Percentiles rank a stretch among this genome's conserved stretches.
phyloP scores from a whole-genome alignment of 2,888 invertebrate species.

The Sturmia bella region DNA sequence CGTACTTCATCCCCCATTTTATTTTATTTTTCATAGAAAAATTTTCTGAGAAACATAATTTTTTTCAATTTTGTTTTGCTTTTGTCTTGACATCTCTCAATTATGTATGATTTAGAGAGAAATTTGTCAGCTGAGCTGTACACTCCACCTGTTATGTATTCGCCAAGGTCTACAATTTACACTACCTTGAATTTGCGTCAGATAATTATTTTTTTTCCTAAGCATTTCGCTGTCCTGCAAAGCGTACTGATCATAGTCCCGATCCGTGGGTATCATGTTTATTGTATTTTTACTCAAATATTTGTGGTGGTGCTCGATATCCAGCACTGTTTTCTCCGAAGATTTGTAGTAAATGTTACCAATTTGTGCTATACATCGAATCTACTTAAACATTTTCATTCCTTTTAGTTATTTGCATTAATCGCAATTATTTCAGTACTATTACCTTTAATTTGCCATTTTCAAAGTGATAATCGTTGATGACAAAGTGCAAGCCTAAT shows the following conservation, averaged over 20 bases:
- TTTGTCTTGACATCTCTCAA: too few species aligned
- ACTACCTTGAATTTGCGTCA: slow-evolving; percentile 81
- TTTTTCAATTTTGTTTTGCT: too few species aligned
- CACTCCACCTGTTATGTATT: too few species aligned
- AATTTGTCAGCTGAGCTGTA: too few species aligned
- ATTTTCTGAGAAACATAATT: too few species aligned
- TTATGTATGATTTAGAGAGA: too few species aligned
- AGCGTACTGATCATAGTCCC: slow-evolving; percentile 79
- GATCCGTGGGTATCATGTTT: slow-evolving; percentile 76
- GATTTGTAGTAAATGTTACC: slow-evolving; percentile 87
- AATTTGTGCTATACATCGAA: slow-evolving; percentile 86
- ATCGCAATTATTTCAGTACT: neutral
- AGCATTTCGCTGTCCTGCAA: slow-evolving; percentile 79
- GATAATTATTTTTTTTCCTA: slow-evolving; percentile 79
- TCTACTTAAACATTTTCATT: slow-evolving; percentile 75
- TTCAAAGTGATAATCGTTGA: slow-evolving; percentile 83
- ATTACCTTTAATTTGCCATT: slow-evolving; percentile 83
- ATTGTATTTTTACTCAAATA: slow-evolving; percentile 75
- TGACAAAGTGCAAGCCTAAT: slow-evolving; percentile 83
- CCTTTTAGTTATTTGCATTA: neutral
- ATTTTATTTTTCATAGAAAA: too few species aligned
- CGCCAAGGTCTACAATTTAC: too few species aligned
- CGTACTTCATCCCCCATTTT: too few species aligned
- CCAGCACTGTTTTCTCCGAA: slow-evolving; percentile 85
- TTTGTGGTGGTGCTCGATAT: slow-evolving; percentile 79